Evolutionary conservation across 2,888 invertebrate species (phyloP).

Genomic region (Caenorhabditis zanzibari): DNA sequence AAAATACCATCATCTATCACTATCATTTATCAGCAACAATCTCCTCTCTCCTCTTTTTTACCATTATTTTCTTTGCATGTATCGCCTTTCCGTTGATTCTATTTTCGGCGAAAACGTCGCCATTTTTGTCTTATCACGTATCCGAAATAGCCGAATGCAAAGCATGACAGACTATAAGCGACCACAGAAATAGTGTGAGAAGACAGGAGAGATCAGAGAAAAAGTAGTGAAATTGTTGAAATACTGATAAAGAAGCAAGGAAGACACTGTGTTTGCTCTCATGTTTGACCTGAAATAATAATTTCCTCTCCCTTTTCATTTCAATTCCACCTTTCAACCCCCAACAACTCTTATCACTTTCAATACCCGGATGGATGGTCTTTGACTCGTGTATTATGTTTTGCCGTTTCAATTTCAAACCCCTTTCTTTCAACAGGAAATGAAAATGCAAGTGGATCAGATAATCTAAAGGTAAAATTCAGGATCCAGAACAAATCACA

Average conservation of each 20-base stretch:
- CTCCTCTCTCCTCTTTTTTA: conserved; percentile 20
- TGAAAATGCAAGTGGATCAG: background rate
- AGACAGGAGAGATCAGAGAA: conserved; percentile 25
- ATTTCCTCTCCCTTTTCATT: conserved; percentile 3
- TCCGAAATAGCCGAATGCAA: conserved; percentile 41
- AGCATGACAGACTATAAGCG: conserved; percentile 29
- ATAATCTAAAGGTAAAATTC: no score
- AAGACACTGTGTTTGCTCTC: conserved; percentile 39
- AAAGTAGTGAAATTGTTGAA: conserved; percentile 6
- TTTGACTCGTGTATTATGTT: conserved; percentile 32
- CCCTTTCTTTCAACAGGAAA: background rate
- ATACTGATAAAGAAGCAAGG: conserved; percentile 26
- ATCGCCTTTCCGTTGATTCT: conserved; percentile 15
- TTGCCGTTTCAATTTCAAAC: conserved; percentile 2
- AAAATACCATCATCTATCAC: conserved; percentile 44
- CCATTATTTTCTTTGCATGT: conserved; percentile 15
- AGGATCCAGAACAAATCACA: no score
- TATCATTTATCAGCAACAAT: conserved; percentile 45
- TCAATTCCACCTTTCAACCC: conserved; percentile 17
- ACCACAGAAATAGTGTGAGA: conserved; percentile 9
- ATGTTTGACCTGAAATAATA: conserved; percentile 45
- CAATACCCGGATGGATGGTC: conserved; percentile 37
- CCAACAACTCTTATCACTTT: conserved; percentile 20
- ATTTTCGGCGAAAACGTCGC: conserved; percentile 58
- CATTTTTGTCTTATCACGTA: conserved; percentile 54